These are phyloP conservation scores for Psephotus haematonotus DNA, from an alignment of 2,113 vertebrate species.

Conservation along the genomic window DNA sequence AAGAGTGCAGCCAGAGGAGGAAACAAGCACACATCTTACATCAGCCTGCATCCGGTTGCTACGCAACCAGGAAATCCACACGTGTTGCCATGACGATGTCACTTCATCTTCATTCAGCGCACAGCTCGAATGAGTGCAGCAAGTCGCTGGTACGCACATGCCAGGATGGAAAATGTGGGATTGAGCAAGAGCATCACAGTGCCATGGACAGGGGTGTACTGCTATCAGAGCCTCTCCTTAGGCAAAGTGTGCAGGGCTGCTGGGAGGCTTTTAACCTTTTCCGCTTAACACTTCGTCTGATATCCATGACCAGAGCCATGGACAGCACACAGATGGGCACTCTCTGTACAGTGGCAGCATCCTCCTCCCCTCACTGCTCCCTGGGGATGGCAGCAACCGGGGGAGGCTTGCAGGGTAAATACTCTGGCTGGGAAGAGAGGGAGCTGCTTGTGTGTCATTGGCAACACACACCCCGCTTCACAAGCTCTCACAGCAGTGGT, in stretches of 20 bases:
- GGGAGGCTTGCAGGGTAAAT: background rate
- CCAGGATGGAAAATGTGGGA: background rate
- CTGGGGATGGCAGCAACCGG: background rate
- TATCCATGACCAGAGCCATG: background rate
- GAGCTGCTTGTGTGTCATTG: background rate
- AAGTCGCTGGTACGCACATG: background rate
- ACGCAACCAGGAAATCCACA: conserved; percentile 80
- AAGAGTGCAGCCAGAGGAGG: conserved; percentile 23
- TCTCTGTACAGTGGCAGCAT: background rate
- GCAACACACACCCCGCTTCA: background rate
- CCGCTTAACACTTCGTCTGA: background rate
- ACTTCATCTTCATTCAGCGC: conserved; percentile 78
- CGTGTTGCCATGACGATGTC: conserved; percentile 86
- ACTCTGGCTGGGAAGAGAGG: background rate
- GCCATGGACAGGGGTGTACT: accelerated
- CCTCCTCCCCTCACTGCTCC: background rate
- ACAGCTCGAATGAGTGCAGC: background rate
- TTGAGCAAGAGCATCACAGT: background rate
- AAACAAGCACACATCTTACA: conserved; percentile 76
- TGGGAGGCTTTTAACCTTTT: background rate
- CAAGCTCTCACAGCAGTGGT: background rate
- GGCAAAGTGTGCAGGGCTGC: background rate
- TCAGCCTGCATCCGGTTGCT: conserved; percentile 80
- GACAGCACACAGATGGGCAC: background rate
- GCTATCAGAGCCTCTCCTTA: background rate